Evolutionary conservation across 1,140 invertebrate genomes (phyloP), one percentile per base, ranked within the genome.

Genomic region (Drosophila ogumai): DNA sequence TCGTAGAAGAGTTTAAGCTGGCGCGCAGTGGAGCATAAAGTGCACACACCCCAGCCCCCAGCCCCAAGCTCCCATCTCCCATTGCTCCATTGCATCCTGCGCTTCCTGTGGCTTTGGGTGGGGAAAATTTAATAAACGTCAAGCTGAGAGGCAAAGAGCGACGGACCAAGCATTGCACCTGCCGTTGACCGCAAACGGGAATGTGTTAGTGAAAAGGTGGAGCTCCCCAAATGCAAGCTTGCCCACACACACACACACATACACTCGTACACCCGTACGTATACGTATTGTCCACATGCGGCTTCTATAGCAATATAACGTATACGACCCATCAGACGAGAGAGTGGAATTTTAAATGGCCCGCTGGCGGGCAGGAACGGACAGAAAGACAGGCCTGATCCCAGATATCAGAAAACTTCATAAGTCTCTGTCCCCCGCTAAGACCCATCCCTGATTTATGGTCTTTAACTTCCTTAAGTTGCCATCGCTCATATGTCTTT

Each of bases 41-140:
- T 68, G 64, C 47, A 68, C 36, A 49, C n/a, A 40, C 22, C 31
- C 28, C 46, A 28, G 12, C 44, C 13, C 7, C 6, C 22, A 5
- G 19, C 44, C 8, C 13, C 43, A 12, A 12, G 17, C 19, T 13
- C 2, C 43, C 15, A 28, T 1, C 25, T 52, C 3, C 10, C 52
- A 32, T 17, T 17, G 36, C 9, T 47, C 43, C 52, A n/a, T 13
- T 40, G 44, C 25, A 50, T 66, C 19, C 44, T 28, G 25, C 25
- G 40, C 40, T 57, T 50, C 61, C 67, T 50, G 66, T 32, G 67
- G 44, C 15, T 59, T 38, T 47, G 3, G 43, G 17, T 31, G 46
- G 34, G 66, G 58, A 66, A 71, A 82, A 82, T 88, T 88, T 82
- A 87, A 87, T 87, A 88, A 82, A 79, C 66, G 82, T 87, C 82